These are phyloP conservation scores for Tragelaphus strepsiceros DNA, from an alignment of 2,113 vertebrate species.

Conservation along the genomic window DNA sequence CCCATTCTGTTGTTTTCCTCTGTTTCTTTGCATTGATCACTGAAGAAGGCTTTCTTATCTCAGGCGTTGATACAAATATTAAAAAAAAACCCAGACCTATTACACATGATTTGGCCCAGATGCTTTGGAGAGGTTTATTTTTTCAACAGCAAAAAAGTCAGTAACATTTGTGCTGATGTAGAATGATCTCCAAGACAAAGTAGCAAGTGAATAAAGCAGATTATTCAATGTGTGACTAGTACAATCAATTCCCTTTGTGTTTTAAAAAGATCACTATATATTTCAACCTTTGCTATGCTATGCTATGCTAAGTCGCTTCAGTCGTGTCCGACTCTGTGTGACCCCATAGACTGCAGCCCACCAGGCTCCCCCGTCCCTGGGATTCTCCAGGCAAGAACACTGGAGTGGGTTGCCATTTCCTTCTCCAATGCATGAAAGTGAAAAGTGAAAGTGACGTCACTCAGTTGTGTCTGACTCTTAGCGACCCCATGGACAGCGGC, in stretches of 20 bases:
- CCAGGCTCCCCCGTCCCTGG: no score
- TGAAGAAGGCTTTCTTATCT: no score
- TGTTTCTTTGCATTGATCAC: no score
- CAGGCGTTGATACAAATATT: neutral
- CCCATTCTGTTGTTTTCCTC: no score
- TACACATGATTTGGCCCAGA: neutral
- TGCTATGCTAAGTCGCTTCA: neutral
- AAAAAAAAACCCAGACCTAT: neutral
- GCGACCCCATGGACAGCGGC: no score
- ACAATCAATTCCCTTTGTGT: neutral
- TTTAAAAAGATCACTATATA: neutral
- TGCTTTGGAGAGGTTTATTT: neutral
- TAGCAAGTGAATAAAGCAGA: neutral
- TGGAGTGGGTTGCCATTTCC: no score
- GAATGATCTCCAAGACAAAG: neutral
- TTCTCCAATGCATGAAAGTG: no score
- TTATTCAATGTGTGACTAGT: neutral
- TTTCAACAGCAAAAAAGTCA: conserved; percentile 3
- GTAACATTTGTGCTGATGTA: neutral
- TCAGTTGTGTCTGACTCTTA: no score
- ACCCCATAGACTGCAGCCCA: neutral
- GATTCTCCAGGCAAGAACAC: no score
- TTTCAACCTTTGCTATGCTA: neutral
- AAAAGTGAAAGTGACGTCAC: no score
- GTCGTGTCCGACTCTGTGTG: no score